Evolutionary conservation across 2,797 vertebrate genomes (phyloP), one percentile per base, ranked within the genome.

Genomic region (Oreonectes daqikongensis): DNA sequence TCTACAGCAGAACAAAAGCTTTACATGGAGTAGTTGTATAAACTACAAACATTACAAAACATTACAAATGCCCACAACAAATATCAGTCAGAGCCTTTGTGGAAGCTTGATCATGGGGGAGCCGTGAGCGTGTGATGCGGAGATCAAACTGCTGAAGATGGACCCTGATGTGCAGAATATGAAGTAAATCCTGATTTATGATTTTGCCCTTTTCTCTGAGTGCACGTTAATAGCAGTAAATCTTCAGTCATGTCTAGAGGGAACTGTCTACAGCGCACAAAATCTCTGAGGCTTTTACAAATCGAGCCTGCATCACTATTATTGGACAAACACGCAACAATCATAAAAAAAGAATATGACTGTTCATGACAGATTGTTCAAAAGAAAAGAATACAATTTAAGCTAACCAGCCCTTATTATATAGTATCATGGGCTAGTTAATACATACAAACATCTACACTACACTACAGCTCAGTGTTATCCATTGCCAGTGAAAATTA

Each of bases 111-210:
- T 44, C 22, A 53, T 44, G 42, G 44, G 40, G 76, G 44, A 72
- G 57, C 32, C 12, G 14, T 11, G 24, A 35, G 30, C 22, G 32
- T 71, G 53, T 10, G 24, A 57, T 46, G 46, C 50, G 72, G n/a
- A 68, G 30, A 70, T 71, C 72, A 81, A 74, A 59, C 53, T 53
- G 46, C 70, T 55, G 35, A 76, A 74, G 72, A 78, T 71, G 66
- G 53, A 60, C 74, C 46, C 66, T 52, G 65, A 82, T 65, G 71
- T 50, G 74, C 79, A 74, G 55, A 57, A 57, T 70, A 38, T 38
- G 53, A 73, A 63, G 78, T 84, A 83, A 85, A 84, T 82, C 81
- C 77, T 86, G 79, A 88, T 87, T 87, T 85, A 87, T 81, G 81
- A 26, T 48, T 79, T 73, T 86, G 82, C 82, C 83, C 84, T 86